Evolutionary conservation across 2,797 vertebrate species (phyloP), one percentile per base, ranked within the genome.

Genomic region (Pipistrellus nathusii): DNA sequence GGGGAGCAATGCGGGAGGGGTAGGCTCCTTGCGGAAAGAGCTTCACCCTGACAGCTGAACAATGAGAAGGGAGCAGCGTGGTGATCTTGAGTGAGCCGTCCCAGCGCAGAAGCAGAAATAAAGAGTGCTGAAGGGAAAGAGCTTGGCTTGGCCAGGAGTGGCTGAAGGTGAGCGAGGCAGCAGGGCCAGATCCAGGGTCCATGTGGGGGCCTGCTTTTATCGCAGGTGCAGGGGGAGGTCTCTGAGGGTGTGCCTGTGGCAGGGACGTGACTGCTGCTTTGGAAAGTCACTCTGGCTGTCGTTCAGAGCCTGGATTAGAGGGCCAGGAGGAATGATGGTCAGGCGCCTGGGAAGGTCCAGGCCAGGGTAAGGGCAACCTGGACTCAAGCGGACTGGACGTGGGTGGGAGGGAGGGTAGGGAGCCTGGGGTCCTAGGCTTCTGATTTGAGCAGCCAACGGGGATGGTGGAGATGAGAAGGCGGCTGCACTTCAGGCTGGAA

Each of bases 301-400:
- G 1, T 3, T 8, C 4, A n/a, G 15, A 2, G 30, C 15, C 20
- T 21, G 20, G 53, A 35, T 12, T 7, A 2, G 18, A 5, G 38
- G 12, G 6, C 59, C 44, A 6, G 59, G 57, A 57, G 27, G 2
- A 18, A n/a, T 17, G 1, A 15, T 23, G 20, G 11, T 14, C 46
- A 7, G 69, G 83, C 18, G 12, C 18, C 25, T 6, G 6, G 57
- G 75, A 80, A 23, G 35, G 20, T n/a, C 20, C 30, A 35, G 18
- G 84, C 11, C 11, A 41, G 51, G 51, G 11, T 10, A 9, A 41
- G 3, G 11, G 46, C 4, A 59, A 46, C 71, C 59, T 18, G 25
- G 75, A 32, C 32, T 23, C 10, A 0, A 3, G 14, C 3, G 0
- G 5, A 2, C 5, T 8, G 6, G 30, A 21, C 0, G 0, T 20